Evolutionary conservation across 2,888 invertebrate genomes (phyloP), one percentile per base, ranked within the genome.

Genomic region (Pherbina coryleti): DNA sequence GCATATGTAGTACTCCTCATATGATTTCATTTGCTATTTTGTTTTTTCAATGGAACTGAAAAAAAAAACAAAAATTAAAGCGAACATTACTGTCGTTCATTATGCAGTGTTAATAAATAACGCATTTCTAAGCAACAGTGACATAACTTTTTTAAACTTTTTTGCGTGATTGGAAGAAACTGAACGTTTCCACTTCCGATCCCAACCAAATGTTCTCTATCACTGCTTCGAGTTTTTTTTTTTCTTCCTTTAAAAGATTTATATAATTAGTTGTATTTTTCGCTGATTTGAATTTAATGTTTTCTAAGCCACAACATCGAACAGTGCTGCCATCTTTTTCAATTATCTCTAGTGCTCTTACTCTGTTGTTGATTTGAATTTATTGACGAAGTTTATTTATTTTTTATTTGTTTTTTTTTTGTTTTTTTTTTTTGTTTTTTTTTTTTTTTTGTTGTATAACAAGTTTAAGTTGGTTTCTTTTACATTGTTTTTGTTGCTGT

Each of bases 391-490:
- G 19, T 70, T 51, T 14, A 7, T 14, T 51, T 51, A 5, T 17
- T 51, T 51, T 51, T 70, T 5, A 53, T 22, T 70, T 70, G 0
- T 70, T 51, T 25, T 37, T 37, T 49, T 4, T 53, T 70, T 70
- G n/a, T 5, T 70, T 22, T 70, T 70, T 5, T 70, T 51, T 25
- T 37, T 37, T 49, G n/a, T 53, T 70, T n/a, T 70, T 5, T 70
- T 22, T 70, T 70, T 5, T 70, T 51, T 25, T 37, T 37, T 49
- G n/a, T 53, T 70, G 9, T 70, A 19, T 51, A 22, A 60, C 19
- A 14, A 22, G 55, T n/a, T 44, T n/a, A 60, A 14, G 3, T 64
- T 75, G 5, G 5, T 28, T 57, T 34, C 34, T 34, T 22, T 19
- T 34, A 37, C 17, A 19, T 37, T 31, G 14, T 3, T 17, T 28